Percentiles rank a stretch among this genome's conserved stretches.
Conservation (phyloP, 2,113 vertebrate genomes). For the Calonectris borealis region DNA sequence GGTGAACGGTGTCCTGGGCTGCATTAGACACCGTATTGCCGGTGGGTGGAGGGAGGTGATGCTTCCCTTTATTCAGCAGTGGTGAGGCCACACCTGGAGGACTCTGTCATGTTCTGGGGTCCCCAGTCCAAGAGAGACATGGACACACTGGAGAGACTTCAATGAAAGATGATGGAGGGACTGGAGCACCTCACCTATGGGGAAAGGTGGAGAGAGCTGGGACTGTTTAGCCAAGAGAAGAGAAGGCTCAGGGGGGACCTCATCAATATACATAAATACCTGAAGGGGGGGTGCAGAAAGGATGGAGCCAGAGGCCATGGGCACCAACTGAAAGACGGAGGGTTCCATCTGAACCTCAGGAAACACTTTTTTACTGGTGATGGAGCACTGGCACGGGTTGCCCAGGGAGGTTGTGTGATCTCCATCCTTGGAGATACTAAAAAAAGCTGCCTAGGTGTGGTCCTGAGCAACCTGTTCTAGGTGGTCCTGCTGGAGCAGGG, state of each 20-base stretch:
- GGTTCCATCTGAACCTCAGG: background rate
- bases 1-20: background rate
- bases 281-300: background rate
- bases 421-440: background rate
- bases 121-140: accelerated
- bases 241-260: background rate
- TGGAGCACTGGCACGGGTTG: background rate
- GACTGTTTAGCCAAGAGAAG: background rate
- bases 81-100: background rate
- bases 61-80: accelerated
- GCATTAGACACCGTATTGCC: accelerated
- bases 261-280: accelerated
- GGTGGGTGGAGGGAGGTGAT: background rate
- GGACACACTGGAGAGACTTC: accelerated
- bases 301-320: background rate
- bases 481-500: background rate
- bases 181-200: accelerated
- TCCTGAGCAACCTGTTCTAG: background rate
- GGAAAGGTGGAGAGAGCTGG: background rate
- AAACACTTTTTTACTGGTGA: background rate
- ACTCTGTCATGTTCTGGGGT: background rate
- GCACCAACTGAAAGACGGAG: no score
- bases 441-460: accelerated
- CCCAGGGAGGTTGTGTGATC: accelerated
- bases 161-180: accelerated